Evolutionary conservation across 1,140 invertebrate species (phyloP), one percentile per base, ranked within the genome.

Genomic region (Plodia interpunctella): DNA sequence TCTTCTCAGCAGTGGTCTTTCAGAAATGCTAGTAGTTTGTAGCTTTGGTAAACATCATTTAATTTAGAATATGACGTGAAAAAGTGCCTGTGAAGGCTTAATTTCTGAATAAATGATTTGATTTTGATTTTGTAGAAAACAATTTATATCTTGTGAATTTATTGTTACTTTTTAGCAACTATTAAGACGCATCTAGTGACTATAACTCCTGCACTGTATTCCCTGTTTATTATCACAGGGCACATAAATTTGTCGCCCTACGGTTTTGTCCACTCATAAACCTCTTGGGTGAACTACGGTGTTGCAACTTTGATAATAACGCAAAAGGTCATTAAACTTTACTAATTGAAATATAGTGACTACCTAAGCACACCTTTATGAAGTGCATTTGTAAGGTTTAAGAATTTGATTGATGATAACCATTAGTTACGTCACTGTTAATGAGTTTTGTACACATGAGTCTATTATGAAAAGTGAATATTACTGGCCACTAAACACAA

Each of bases 261-360:
- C 44, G 11, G 64, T 70, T 64, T 38, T 66, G 62, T 62, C 50
- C 50, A 64, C 38, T 69, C 67, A 72, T 72, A 67, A 69, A 60
- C 50, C 59, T 44, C 51, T 28, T 51, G 53, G 49, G 53, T 15
- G 38, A 44, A 5, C 30, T 17, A 25, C 51, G n/a, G 62, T 59
- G 55, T 62, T 49, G 30, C 49, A 19, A 50, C 56, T 60, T 65
- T 66, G 60, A 60, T 58, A 55, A 61, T 55, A 56, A 55, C 44
- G 20, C 32, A 55, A 28, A 53, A 30, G 57, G 60, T 68, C 61
- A 63, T 68, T 65, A 59, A 63, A 57, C 52, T 44, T 21, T 18
- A 8, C 60, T 63, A 65, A 70, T 66, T 70, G 60, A 59, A 65
- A 62, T 65, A 64, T 66, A 66, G 61, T 63, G 63, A 49, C 63